Base-by-base conservation (phyloP, 2,113 vertebrate species). In the Monopterus albus region DNA sequence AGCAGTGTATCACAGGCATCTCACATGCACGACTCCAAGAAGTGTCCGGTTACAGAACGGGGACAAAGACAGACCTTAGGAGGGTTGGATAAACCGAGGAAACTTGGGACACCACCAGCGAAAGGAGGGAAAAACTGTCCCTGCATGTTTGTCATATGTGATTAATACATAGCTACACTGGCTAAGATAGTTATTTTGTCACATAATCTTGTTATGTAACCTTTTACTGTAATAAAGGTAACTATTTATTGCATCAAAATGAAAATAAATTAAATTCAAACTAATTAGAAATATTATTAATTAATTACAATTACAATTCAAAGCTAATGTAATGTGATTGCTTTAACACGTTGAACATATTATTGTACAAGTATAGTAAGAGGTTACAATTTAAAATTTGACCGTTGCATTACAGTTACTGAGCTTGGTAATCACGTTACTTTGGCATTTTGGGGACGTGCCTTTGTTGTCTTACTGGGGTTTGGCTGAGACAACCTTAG, bases 21-120 rank as follows among this genome's bases (percentile, higher is more conserved):
- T 87, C 87, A 80, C 83, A 86, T 69, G 84, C 86, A 82, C 72
- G 75, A 82, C 69, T 81, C 64, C 72, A 56, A 55, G 52, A 36
- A 71, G 59, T 50, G 38, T 57, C 68, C 5, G 20, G 49, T 66
- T 63, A 59, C 33, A 61, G 58, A 78, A 18, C 67, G n/a, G 61
- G 72, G 66, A 70, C 38, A 49, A 10, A 81, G 82, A 82, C 73
- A 64, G 67, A 83, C 65, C 64, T 63, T 74, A 57, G 70, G 36
- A 65, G 0, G 43, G 47, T 43, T 47, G 72, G 65, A 80, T 82
- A 63, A 79, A 86, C 60, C 36, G 64, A 35, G 26, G 80, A 39
- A 58, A 72, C 63, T 12, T 45, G 53, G 70, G 77, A 75, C 52
- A 68, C 40, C 52, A 63, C 21, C 51, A 43, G 26, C 43, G 42